Conservation (phyloP, 2,113 vertebrate species). For the Fregetta grallaria region DNA sequence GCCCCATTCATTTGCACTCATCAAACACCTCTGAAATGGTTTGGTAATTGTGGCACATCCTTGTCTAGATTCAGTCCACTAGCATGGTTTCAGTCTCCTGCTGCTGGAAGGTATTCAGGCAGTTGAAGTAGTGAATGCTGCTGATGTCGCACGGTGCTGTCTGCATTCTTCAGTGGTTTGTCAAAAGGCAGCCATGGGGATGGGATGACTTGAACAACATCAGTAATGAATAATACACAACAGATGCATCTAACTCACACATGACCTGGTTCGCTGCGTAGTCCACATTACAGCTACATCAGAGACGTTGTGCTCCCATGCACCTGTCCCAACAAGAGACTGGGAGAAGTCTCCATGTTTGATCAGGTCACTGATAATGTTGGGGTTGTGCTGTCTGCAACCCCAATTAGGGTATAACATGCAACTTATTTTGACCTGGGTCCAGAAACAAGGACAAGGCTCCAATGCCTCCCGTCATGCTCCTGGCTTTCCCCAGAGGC, state of each 20-base stretch:
- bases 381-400: not conserved
- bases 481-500: not conserved
- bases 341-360: not conserved
- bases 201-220: not conserved
- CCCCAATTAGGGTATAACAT: fast-evolving
- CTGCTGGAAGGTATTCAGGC: not conserved
- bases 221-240: not conserved
- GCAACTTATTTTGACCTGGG: not conserved
- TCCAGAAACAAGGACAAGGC: not conserved
- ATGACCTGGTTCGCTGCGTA: fast-evolving
- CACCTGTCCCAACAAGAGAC: not conserved
- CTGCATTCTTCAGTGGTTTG: not conserved
- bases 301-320: not conserved
- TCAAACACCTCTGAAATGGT: not conserved
- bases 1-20: not conserved
- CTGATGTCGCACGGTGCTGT: not conserved
- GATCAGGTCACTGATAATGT: not conserved
- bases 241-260: not conserved
- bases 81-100: not conserved
- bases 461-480: fast-evolving
- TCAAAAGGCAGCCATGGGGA: not conserved
- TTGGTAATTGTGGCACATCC: not conserved
- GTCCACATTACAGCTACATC: not conserved
- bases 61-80: not conserved
- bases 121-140: not conserved